Conservation (phyloP, 2,797 vertebrate species). For the Psittacula derbiana region DNA sequence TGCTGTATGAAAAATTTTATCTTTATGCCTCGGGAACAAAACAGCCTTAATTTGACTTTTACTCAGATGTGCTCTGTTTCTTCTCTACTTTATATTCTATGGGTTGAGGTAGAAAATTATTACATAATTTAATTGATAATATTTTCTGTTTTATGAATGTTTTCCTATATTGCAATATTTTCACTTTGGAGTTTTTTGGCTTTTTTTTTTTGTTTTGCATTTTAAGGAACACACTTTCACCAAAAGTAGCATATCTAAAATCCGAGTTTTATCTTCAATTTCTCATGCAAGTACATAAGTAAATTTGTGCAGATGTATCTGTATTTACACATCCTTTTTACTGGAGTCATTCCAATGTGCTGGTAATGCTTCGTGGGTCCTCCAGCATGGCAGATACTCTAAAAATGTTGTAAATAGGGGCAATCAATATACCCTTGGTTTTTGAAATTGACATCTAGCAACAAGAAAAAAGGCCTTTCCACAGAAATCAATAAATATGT, state of each 20-base stretch:
- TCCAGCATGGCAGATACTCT: neutral
- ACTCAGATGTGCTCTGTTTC: neutral
- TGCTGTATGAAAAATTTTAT: neutral
- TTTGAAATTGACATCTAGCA: conserved; percentile 24
- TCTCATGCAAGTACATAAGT: neutral
- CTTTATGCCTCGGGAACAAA: neutral
- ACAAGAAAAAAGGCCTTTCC: neutral
- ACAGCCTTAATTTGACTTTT: neutral
- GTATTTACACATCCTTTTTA: neutral
- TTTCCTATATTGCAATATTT: neutral
- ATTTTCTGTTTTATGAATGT: neutral
- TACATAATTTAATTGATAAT: neutral
- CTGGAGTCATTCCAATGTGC: neutral
- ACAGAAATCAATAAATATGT: conserved; percentile 10
- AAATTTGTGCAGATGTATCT: neutral
- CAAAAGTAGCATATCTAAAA: neutral
- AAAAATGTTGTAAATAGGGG: neutral
- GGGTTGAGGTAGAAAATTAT: neutral
- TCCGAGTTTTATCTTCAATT: neutral
- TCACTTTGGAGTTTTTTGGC: neutral
- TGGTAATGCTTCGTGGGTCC: neutral
- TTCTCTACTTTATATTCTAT: neutral
- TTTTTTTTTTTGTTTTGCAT: neutral
- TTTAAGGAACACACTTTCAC: neutral
- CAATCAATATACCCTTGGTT: neutral